phyloP scores from a whole-genome alignment of 2,888 invertebrate species.

The Branchipolynoe longqiensis region DNA sequence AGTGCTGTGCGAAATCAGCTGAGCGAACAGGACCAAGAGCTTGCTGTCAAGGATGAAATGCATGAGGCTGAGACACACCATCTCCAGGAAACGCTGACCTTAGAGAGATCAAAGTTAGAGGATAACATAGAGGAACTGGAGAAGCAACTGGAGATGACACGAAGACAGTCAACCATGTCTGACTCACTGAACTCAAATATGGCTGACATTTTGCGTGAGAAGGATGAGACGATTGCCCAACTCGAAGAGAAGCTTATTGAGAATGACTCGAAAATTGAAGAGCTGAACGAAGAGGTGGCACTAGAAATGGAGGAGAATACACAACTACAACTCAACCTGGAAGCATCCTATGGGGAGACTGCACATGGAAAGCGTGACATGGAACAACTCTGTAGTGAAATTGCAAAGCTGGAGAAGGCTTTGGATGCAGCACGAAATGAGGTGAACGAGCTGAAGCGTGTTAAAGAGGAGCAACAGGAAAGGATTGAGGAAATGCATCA shows the following conservation, averaged over 20 bases:
- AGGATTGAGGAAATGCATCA: neutral
- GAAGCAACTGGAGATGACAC: slow-evolving; percentile 88
- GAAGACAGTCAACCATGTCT: slow-evolving; percentile 85
- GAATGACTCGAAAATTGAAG: slow-evolving; percentile 76
- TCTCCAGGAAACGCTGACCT: neutral
- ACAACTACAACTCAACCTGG: slow-evolving; percentile 71
- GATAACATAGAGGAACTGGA: slow-evolving; percentile 88
- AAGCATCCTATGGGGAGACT: slow-evolving; percentile 73
- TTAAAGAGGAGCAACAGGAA: neutral
- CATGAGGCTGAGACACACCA: neutral
- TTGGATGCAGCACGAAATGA: neutral
- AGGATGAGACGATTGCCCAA: slow-evolving; percentile 92
- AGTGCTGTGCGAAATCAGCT: slow-evolving; percentile 68
- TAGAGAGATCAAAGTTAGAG: slow-evolving; percentile 75
- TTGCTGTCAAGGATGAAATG: neutral
- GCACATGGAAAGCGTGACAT: slow-evolving; percentile 72
- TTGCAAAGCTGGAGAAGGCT: slow-evolving; percentile 17
- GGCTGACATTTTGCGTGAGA: slow-evolving; percentile 89
- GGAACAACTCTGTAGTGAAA: slow-evolving; percentile 70
- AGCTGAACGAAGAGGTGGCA: slow-evolving; percentile 76
- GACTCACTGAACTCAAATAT: slow-evolving; percentile 76
- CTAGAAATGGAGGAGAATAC: slow-evolving; percentile 74
- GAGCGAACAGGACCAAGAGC: slow-evolving; percentile 67
- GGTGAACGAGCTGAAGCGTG: neutral
- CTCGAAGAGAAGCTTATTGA: slow-evolving; percentile 88